A percentile compares a stretch with the other conserved stretches of the same genome.
phyloP scores from a whole-genome alignment of 2,113 vertebrate species.

The Dipodomys ordii region DNA sequence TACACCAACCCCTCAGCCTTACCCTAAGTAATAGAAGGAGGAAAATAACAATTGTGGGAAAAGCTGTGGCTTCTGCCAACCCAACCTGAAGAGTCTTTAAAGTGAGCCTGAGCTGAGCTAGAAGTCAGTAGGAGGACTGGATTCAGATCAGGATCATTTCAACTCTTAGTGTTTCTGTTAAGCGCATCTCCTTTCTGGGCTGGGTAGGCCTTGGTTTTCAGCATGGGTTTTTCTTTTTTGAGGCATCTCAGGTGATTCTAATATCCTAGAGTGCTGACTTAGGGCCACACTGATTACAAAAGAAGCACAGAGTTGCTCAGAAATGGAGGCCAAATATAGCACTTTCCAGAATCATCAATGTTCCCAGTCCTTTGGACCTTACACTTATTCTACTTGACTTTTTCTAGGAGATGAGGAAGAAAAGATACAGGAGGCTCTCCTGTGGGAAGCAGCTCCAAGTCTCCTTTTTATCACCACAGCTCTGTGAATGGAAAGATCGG shows the following conservation, averaged over 20 bases:
- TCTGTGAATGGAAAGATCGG: neutral
- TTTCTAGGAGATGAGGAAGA: neutral
- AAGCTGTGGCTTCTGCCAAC: neutral
- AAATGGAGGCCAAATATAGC: neutral
- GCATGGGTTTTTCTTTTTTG: neutral
- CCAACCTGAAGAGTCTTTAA: neutral
- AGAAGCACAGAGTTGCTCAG: neutral
- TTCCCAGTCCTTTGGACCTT: neutral
- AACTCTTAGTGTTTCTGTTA: neutral
- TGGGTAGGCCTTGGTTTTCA: neutral
- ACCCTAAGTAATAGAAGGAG: neutral
- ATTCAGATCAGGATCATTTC: neutral
- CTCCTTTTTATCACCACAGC: neutral
- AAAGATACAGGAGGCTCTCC: too few relatives aligned
- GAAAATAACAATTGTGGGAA: neutral
- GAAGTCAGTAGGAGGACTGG: too few relatives aligned
- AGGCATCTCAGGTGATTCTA: neutral
- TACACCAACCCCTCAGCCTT: neutral
- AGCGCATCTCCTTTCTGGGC: neutral
- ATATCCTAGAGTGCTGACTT: neutral
- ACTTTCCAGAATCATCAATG: too few relatives aligned
- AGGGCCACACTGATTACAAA: neutral
- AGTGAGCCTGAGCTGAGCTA: neutral
- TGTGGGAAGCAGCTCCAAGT: too few relatives aligned
- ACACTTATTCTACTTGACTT: neutral